Percentiles rank a stretch among this genome's conserved stretches.
These are phyloP conservation scores for Eretmochelys imbricata DNA, from an alignment of 2,113 vertebrate genomes.

Conservation along the genomic window DNA sequence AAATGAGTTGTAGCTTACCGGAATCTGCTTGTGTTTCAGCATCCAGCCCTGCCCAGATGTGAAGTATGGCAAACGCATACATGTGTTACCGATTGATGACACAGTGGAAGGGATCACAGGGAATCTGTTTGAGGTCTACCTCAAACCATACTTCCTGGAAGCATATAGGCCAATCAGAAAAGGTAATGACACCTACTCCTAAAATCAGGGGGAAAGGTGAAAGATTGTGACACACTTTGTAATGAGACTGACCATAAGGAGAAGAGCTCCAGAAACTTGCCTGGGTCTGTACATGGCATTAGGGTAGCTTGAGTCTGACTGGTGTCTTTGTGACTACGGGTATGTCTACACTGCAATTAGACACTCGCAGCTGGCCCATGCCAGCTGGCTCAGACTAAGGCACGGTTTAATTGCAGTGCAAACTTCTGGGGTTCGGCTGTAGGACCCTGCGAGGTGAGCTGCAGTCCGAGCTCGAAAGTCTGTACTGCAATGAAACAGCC, in stretches of 20 bases:
- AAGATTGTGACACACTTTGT: neutral
- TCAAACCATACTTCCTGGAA: constrained; percentile 98
- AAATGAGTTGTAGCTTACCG: constrained; percentile 37
- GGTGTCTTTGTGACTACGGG: neutral
- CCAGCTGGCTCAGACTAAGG: neutral
- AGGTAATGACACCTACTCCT: constrained; percentile 77
- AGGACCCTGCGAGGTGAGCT: neutral
- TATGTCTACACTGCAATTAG: neutral
- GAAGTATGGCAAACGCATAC: constrained; percentile 97
- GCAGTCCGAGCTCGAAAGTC: neutral
- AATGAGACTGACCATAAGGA: neutral
- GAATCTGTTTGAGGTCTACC: constrained; percentile 98
- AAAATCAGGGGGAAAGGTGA: neutral
- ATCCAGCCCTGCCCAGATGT: constrained; percentile 99
- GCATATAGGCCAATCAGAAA: constrained; percentile 99
- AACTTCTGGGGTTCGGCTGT: neutral
- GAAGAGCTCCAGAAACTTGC: neutral
- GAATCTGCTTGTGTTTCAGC: constrained; percentile 80
- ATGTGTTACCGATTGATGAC: constrained; percentile 97
- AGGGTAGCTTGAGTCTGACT: neutral
- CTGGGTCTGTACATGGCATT: rapidly evolving
- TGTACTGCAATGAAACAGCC: neutral
- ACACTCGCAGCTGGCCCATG: no score
- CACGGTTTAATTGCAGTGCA: neutral
- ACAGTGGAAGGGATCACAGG: constrained; percentile 98